Base-by-base conservation (phyloP, 2,888 invertebrate species). In the Perdita meconis region DNA sequence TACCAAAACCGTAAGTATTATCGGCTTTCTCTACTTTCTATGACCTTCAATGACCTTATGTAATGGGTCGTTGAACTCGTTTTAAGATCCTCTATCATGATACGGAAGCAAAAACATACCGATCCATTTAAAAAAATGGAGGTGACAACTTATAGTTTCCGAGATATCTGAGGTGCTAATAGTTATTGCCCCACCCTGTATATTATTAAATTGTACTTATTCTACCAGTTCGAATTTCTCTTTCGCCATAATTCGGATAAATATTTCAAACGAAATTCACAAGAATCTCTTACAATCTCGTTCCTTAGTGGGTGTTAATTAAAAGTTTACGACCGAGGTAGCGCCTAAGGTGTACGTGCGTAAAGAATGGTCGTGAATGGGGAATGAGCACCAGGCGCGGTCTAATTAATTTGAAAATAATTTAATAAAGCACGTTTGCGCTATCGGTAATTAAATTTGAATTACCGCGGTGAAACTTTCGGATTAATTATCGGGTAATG, bases 401-500 rank as follows among this genome's bases (percentile, higher is more conserved):
- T 26, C 2, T 42, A 56, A 56, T 63, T 56, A 51, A 51, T 47
- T 34, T 10, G 22, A 55, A 47, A 61, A 60, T 71, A 40, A 56
- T 42, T 63, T 61, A 55, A 61, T 24, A 19, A 34, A 55, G 24
- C 19, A 1, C 0, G 13, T 0, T 6, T 13, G 8, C 10, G 30
- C 47, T 13, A 13, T 8, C n/a, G 12, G 16, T 63, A 72, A 73
- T 73, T 73, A 57, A 72, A 51, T 42, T 40, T 13, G 24, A 36
- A 26, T 36, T 73, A 42, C 19, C 26, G 30, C n/a, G 13, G 59
- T 12, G 12, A 42, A 26, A 51, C 24, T 34, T 40, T 4, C 40
- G 40, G 19, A 57, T 63, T 73, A 57, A 72, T 72, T 72, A 72
- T 40, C 61, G 55, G 30, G 3, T 34, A 53, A 10, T 42, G 34